Evolutionary conservation across 2,888 invertebrate species (phyloP), one percentile per base, ranked within the genome.

Genomic region (Temnothorax unifasciatus): DNA sequence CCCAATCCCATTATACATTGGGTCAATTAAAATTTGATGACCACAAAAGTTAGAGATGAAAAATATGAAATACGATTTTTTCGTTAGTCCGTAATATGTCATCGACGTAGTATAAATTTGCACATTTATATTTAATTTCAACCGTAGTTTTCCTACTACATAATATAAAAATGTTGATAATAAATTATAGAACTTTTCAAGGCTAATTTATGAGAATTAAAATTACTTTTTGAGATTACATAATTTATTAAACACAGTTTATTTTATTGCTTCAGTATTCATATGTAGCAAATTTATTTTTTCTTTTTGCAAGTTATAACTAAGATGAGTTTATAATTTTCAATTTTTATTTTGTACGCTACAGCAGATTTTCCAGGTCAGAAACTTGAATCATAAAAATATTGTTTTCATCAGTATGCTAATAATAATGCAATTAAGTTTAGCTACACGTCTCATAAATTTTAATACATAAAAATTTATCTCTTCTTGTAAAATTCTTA

Each of bases 1-100:
- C 61, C 54, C 29, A 73, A 76, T 87, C 87, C 86, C 86, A 86
- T 85, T 79, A 34, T 82, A 44, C 9, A 25, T 29, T 41, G 64
- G 61, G 82, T 90, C 88, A 89, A 86, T 86, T 85, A 87, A 41
- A 88, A 91, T 92, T 93, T 92, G 87, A 91, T 90, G 90, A 92
- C 90, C 91, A 88, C 29, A 44, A 1, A 50, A 69, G 29, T 4
- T n/a, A 8, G 1, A n/a, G n/a, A 29, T 63, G 6, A 54, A 44
- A 29, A 3, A 3, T 29, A 29, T 76, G 13, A 47, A n/a, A 34
- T 41, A 47, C 6, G 13, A 41, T 25, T 66, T 75, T 25, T 66
- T 75, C 21, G 9, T 34, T 13, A 38, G 21, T 50, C 18, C 29
- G 1, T 38, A 76, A 25, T 6, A 13, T 50, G 21, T 57, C n/a